Base-by-base conservation (phyloP, 37 sponge, comb jelly and placozoan genomes). In the Halichondria panicea region DNA sequence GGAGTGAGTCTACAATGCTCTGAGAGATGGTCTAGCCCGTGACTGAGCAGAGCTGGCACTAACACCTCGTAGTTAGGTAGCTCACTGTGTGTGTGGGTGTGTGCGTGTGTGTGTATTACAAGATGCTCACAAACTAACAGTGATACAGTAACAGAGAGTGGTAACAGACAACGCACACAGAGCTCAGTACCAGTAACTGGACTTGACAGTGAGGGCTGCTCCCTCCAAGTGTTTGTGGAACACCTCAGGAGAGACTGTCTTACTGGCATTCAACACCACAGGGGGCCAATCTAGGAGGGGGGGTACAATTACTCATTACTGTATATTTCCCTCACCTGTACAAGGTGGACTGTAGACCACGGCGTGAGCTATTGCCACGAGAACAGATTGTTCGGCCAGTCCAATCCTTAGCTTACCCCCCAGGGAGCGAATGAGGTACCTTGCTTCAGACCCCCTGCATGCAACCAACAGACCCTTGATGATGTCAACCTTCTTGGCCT, bases 321-420 rank as follows among this genome's bases (percentile, higher is more conserved):
- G 21, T 54, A 53, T 34, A 63, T 8, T 53, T 44, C 63, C 40
- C 4, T n/a, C 54, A 94, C 89, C 89, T 81, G 81, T 80, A 15
- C 77, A 71, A n/a, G 97, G 94, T 34, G 97, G 97, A 22, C 93
- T 97, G 50, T 75, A 81, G 28, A 94, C 90, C 22, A 66, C 82
- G 28, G 99, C 99, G 42, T 93, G 96, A 0, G 82, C 96, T 2
- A 98, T 82, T 27, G 99, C 91, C 34, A 77, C 74, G 46, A 98
- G 82, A 4, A 98, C 94, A 70, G 99, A 90, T 84, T 98, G 99
- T 50, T 98, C 99, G 0, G 96, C 96, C 22, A 98, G 76, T 18
- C 99, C 96, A 67, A 95, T 96, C 46, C 99, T 59, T 53, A 98
- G 84, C 75, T 98, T 98, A 6, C 99, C 99, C 38, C 91, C 69